phyloP scores from a whole-genome alignment of 2,113 vertebrate genomes.

The Zapus hudsonius region DNA sequence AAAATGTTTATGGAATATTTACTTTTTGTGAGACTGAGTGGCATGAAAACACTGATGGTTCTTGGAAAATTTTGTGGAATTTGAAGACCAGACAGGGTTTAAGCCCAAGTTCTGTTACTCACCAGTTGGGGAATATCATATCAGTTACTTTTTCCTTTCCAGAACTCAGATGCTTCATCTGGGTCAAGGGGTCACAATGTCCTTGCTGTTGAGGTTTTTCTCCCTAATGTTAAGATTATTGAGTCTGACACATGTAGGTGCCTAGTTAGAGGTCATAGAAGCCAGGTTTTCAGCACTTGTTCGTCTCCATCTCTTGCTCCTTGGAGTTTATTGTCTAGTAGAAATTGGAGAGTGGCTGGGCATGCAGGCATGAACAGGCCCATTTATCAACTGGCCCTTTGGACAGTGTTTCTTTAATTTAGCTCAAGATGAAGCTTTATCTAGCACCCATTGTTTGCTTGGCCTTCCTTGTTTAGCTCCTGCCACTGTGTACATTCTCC shows the following conservation, averaged over 20 bases:
- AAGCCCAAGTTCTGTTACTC: not conserved
- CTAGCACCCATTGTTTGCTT: not conserved
- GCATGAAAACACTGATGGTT: not conserved
- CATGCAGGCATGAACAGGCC: not conserved
- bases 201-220: not conserved
- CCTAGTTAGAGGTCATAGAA: not conserved
- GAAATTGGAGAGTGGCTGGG: not conserved
- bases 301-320: not conserved
- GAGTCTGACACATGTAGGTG: not conserved
- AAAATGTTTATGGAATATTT: conserved; percentile 20
- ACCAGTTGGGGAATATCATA: not conserved
- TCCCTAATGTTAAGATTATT: not conserved
- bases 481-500: not conserved
- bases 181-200: not conserved
- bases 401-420: not conserved
- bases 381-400: not conserved
- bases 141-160: not conserved
- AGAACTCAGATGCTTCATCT: not conserved
- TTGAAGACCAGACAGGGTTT: conserved; percentile 31
- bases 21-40: not conserved
- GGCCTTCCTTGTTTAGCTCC: not conserved
- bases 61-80: conserved; percentile 19
- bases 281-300: not conserved
- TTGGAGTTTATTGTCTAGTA: not conserved
- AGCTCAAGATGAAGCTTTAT: not conserved